phyloP scores from a whole-genome alignment of 2,797 vertebrate genomes.

The Phataginus tetradactyla region DNA sequence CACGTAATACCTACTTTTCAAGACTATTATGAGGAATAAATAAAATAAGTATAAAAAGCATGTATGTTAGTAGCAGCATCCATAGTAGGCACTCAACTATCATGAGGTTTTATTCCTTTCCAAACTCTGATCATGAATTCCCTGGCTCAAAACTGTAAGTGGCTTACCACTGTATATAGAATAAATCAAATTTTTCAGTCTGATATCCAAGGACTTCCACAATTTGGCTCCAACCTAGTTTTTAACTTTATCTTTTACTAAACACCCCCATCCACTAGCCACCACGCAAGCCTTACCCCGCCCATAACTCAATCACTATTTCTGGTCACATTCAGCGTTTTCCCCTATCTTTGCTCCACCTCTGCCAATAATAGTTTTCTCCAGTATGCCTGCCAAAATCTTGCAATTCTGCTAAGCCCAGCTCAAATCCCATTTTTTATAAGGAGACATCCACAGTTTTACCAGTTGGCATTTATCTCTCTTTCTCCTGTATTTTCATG shows the following conservation, averaged over 20 bases:
- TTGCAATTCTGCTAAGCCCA: slow-evolving; percentile 16
- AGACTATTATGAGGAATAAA: not conserved
- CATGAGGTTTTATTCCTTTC: not conserved
- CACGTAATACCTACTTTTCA: not conserved
- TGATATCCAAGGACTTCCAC: slow-evolving; percentile 5
- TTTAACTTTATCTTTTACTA: slow-evolving; percentile 33
- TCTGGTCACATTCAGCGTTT: slow-evolving; percentile 27
- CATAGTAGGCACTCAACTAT: not conserved
- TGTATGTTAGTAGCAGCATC: not conserved
- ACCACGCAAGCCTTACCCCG: not conserved
- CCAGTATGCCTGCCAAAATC: slow-evolving; percentile 15
- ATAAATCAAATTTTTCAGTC: slow-evolving; percentile 29
- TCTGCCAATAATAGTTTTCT: slow-evolving; percentile 41
- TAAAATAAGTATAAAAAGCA: slow-evolving; percentile 30
- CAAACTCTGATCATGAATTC: slow-evolving; percentile 22
- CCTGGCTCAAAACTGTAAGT: slow-evolving; percentile 33
- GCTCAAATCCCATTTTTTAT: slow-evolving; percentile 2
- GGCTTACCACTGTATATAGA: not conserved
- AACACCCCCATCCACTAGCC: not conserved
- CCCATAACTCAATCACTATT: not conserved
- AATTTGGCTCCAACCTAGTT: not conserved
- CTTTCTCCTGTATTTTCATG: not conserved
- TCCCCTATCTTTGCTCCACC: slow-evolving; percentile 16
- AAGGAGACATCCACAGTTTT: slow-evolving; percentile 16
- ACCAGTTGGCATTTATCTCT: not conserved